These are phyloP conservation scores for Meandrusa payeni DNA, from an alignment of 2,888 invertebrate genomes.

Conservation along the genomic window DNA sequence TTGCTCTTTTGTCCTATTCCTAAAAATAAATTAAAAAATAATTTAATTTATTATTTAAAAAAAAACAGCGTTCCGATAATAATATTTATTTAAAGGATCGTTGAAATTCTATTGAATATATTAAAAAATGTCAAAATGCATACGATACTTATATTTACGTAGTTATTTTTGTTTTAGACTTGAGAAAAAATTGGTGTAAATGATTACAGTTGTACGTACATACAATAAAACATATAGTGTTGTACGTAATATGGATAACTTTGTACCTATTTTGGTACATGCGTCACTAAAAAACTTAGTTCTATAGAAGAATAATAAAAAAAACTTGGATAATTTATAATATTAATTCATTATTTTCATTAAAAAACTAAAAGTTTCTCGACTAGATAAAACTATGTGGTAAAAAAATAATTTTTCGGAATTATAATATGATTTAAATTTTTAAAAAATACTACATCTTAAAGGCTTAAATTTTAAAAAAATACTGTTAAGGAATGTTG, in stretches of 20 bases:
- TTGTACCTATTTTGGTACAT: not conserved
- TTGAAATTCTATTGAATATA: slow-evolving; percentile 9
- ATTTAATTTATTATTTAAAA: not conserved
- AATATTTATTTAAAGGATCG: slow-evolving; percentile 15
- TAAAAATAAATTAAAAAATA: no score
- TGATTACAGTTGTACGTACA: no score
- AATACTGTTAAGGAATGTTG: slow-evolving; percentile 9
- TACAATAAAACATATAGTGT: no score
- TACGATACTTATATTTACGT: not conserved
- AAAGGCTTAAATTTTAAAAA: slow-evolving; percentile 7
- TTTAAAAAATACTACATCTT: slow-evolving; percentile 14
- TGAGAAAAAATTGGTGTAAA: no score
- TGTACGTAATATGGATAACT: no score
- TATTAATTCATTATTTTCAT: not conserved
- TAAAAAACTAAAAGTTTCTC: slow-evolving; percentile 4
- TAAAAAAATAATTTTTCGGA: slow-evolving; percentile 14
- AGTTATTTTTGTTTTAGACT: no score
- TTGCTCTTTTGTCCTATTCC: no score
- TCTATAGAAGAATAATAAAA: slow-evolving; percentile 2
- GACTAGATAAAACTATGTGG: slow-evolving; percentile 18
- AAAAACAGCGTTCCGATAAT: slow-evolving; percentile 2
- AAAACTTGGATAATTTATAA: slow-evolving; percentile 4
- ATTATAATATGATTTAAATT: slow-evolving; percentile 2
- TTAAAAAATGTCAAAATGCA: slow-evolving; percentile 10
- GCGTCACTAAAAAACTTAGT: not conserved